Evolutionary conservation across 1,140 invertebrate genomes (phyloP).

Genomic region (Copidosoma floridanum): DNA sequence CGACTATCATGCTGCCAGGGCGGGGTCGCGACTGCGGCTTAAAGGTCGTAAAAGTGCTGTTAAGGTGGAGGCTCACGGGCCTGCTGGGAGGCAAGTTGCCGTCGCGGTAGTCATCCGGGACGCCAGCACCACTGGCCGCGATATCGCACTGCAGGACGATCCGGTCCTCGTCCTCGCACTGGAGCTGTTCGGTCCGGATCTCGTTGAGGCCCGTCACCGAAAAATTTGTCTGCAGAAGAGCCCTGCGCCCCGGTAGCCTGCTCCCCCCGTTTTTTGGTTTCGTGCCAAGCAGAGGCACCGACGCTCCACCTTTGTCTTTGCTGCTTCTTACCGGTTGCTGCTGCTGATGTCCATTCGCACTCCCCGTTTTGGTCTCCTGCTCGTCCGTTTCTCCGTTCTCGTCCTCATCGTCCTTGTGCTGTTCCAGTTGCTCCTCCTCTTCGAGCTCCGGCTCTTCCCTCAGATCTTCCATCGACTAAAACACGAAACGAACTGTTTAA

Average conservation of each 20-base stretch:
- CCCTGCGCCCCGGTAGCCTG: conserved; percentile 7
- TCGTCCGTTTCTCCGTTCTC: conserved; percentile 45
- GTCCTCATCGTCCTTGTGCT: conserved; percentile 53
- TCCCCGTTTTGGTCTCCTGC: conserved; percentile 33
- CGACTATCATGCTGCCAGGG: conserved; percentile 38
- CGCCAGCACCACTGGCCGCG: no score
- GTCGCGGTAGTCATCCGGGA: no score
- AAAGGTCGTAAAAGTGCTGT: conserved; percentile 32
- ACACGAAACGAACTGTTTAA: not conserved
- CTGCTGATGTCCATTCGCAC: no score
- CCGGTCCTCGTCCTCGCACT: conserved; percentile 7
- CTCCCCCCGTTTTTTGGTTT: conserved; percentile 21
- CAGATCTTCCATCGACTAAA: conserved; percentile 54
- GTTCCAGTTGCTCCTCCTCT: conserved; percentile 46
- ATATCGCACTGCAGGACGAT: not conserved
- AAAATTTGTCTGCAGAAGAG: conserved; percentile 47
- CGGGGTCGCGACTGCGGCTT: conserved; percentile 37
- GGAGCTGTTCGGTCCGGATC: conserved; percentile 44
- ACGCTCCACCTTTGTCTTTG: conserved; percentile 33
- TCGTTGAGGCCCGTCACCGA: conserved; percentile 48
- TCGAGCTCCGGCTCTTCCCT: conserved; percentile 56
- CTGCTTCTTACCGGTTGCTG: conserved; percentile 13
- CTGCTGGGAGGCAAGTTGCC: conserved; percentile 35
- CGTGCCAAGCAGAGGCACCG: conserved; percentile 46
- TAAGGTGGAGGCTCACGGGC: conserved; percentile 45